These are phyloP conservation scores for Drosophila gunungcola DNA, from an alignment of 1,140 invertebrate genomes.

Conservation along the genomic window DNA sequence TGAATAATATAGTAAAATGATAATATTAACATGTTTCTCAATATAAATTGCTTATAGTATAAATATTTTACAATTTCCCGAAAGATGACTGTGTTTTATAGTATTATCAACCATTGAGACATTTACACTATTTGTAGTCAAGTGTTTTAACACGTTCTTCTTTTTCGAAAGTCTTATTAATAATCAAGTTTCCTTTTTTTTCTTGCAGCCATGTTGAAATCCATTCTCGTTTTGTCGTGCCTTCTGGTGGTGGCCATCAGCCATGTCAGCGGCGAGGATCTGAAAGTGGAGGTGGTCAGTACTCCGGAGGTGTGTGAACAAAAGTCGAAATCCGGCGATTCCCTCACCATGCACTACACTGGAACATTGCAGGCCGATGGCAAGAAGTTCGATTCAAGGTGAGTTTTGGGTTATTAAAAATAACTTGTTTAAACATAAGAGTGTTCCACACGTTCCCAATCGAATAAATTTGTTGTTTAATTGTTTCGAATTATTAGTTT, in stretches of 20 bases:
- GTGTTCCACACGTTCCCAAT: no score
- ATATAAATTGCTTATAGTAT: no score
- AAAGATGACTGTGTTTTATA: no score
- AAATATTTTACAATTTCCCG: no score
- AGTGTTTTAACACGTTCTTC: constrained; percentile 33
- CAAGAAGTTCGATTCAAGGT: constrained; percentile 97
- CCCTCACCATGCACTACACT: constrained; percentile 97
- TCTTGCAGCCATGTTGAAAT: constrained; percentile 78
- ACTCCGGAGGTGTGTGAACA: constrained; percentile 92
- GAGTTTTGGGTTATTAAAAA: constrained; percentile 77
- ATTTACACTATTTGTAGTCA: neutral
- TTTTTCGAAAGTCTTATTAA: constrained; percentile 8
- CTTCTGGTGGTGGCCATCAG: constrained; percentile 85
- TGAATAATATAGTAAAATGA: no score
- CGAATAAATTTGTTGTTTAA: no score
- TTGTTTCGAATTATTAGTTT: neutral
- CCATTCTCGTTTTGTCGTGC: constrained; percentile 77
- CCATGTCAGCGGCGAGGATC: constrained; percentile 84
- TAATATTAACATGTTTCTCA: no score
- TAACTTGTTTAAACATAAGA: no score
- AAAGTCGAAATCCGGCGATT: constrained; percentile 94
- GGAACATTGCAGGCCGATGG: constrained; percentile 93
- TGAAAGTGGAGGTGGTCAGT: constrained; percentile 93
- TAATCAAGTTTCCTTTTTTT: constrained; percentile 25
- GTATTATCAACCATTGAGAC: neutral